These are phyloP conservation scores for Amphiprion percula DNA, from an alignment of 2,113 vertebrate species.

Conservation along the genomic window DNA sequence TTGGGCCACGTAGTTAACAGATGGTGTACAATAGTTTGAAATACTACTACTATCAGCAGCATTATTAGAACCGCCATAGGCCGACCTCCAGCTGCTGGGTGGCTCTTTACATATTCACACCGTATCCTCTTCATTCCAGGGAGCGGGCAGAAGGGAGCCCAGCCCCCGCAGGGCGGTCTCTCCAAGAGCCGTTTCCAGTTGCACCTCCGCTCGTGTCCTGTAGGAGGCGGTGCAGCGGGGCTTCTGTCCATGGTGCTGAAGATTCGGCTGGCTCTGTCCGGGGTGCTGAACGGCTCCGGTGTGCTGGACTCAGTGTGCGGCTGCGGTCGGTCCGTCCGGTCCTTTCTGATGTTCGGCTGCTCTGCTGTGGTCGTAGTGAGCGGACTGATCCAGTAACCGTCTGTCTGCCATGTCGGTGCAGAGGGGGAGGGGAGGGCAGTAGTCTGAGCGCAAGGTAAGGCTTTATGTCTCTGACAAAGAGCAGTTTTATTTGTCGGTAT, in stretches of 20 bases:
- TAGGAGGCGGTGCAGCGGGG: slow-evolving; percentile 59
- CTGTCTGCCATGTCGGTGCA: slow-evolving; percentile 33
- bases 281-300: slow-evolving; percentile 64
- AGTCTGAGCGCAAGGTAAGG: slow-evolving; percentile 71
- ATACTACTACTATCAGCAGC: no score
- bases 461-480: slow-evolving; percentile 75
- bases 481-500: slow-evolving; percentile 26
- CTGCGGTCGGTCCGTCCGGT: not conserved
- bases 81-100: no score
- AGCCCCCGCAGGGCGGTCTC: no score
- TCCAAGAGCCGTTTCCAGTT: slow-evolving; percentile 11
- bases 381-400: not conserved
- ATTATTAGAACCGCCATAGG: no score
- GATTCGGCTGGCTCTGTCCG: slow-evolving; percentile 62
- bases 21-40: no score
- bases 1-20: no score
- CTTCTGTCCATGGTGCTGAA: slow-evolving; percentile 81
- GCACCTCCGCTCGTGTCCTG: slow-evolving; percentile 40
- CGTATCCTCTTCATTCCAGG: no score
- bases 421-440: slow-evolving; percentile 74
- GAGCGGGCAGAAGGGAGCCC: no score
- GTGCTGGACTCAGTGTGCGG: slow-evolving; percentile 7
- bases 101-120: no score
- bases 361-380: not conserved
- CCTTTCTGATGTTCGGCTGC: not conserved